Conservation (phyloP, 2,113 vertebrate species). For the Oryzias javanicus region DNA sequence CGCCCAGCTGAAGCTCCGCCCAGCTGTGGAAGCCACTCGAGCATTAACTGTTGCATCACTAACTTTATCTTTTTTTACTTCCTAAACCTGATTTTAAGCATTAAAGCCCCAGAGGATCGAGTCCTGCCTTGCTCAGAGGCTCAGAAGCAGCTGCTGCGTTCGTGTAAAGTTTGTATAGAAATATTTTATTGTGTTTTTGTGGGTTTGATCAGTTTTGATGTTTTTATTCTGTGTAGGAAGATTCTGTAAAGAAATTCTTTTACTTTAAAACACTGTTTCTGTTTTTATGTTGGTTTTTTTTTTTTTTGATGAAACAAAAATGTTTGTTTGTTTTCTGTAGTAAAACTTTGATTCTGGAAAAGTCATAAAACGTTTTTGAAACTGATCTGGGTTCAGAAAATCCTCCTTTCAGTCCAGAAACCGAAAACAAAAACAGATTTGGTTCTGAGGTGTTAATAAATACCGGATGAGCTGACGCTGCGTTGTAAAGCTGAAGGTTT, state of each 20-base stretch:
- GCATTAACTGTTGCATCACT: not conserved
- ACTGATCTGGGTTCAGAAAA: no score
- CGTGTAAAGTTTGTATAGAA: not conserved
- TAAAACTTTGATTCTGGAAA: no score
- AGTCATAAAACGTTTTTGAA: no score
- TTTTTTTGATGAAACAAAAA: not conserved
- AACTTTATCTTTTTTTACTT: not conserved
- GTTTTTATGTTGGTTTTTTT: no score
- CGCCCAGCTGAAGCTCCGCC: no score
- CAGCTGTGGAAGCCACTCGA: no score
- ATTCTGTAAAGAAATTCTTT: not conserved
- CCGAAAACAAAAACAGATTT: no score
- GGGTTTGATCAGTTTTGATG: not conserved
- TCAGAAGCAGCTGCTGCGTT: not conserved
- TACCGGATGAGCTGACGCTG: no score
- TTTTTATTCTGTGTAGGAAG: not conserved
- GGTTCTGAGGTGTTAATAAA: no score
- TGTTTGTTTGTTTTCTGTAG: no score
- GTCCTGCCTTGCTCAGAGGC: not conserved
- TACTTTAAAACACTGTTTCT: not conserved
- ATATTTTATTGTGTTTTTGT: not conserved
- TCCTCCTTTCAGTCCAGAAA: no score
- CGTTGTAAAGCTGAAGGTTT: no score
- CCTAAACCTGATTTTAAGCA: not conserved
- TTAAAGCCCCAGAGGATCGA: not conserved